Conservation (phyloP, 2,888 invertebrate genomes). For the Leptinotarsa tumamoca region DNA sequence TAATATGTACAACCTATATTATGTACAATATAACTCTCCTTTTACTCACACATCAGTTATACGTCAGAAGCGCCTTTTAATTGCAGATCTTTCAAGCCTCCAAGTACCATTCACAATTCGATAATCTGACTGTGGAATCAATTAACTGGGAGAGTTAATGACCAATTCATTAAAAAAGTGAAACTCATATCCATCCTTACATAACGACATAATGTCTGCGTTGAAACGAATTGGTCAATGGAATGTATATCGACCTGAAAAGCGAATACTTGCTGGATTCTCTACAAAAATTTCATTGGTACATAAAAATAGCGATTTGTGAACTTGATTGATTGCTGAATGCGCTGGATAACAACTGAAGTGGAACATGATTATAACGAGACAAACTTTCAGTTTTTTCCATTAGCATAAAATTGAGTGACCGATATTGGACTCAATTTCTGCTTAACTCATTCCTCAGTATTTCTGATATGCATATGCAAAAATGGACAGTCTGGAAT, state of each 20-base stretch:
- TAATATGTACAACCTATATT: too few relatives aligned
- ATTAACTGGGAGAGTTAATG: not conserved
- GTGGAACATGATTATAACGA: not conserved
- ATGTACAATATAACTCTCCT: too few relatives aligned
- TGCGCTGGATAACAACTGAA: constrained; percentile 6
- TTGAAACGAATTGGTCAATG: not conserved
- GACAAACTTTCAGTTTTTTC: not conserved
- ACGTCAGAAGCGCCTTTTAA: too few relatives aligned
- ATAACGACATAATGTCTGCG: constrained; percentile 1
- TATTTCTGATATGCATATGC: too few relatives aligned
- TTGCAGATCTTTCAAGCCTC: too few relatives aligned
- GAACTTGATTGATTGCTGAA: constrained; percentile 2
- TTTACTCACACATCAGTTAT: too few relatives aligned
- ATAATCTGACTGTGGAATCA: not conserved
- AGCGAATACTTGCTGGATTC: not conserved
- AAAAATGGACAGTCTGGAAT: too few relatives aligned
- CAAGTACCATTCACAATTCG: not conserved
- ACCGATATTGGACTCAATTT: not conserved
- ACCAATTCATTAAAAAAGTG: constrained; percentile 4
- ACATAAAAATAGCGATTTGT: constrained; percentile 9
- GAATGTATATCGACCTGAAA: constrained; percentile 14
- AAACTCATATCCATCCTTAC: constrained; percentile 16
- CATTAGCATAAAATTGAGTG: not conserved
- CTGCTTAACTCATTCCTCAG: too few relatives aligned
- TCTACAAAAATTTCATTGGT: constrained; percentile 4